A percentile compares a stretch with the other conserved stretches of the same genome.
phyloP scores from a whole-genome alignment of 2,113 vertebrate genomes.

The Leptosomus discolor region DNA sequence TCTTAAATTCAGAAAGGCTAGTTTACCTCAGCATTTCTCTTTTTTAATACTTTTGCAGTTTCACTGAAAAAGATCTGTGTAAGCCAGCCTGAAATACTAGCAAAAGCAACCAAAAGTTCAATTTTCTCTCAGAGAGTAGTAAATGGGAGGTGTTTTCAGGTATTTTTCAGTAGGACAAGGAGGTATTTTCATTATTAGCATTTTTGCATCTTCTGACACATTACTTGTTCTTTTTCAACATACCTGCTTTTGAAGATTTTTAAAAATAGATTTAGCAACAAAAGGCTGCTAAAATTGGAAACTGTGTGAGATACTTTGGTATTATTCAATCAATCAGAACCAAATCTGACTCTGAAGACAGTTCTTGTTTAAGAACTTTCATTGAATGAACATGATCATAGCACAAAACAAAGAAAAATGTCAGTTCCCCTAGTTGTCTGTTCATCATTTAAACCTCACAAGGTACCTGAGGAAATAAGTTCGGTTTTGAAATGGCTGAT shows the following conservation, averaged over 20 bases:
- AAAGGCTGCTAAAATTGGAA: constrained; percentile 49
- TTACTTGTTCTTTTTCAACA: neutral
- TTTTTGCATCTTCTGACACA: neutral
- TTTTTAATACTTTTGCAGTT: neutral
- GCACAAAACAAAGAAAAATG: constrained; percentile 19
- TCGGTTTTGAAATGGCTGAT: constrained; percentile 19
- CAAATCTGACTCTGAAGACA: constrained; percentile 10
- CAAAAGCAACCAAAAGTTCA: neutral
- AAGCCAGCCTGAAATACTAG: neutral
- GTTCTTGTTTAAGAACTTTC: constrained; percentile 25
- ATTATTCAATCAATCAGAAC: neutral
- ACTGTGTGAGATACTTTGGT: neutral
- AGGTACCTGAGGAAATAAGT: neutral
- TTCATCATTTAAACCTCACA: neutral
- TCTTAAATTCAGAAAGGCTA: neutral
- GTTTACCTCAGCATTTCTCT: neutral
- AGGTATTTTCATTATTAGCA: neutral
- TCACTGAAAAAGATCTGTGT: neutral
- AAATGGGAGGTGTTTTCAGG: neutral
- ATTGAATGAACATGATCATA: constrained; percentile 26
- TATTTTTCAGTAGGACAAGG: neutral
- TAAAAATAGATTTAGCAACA: neutral
- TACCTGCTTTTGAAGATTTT: constrained; percentile 10
- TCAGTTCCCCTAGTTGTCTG: neutral
- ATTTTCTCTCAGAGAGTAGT: neutral